Percentiles rank a stretch among this genome's conserved stretches.
phyloP scores from a whole-genome alignment of 2,113 vertebrate genomes.

The Bubo scandiacus region DNA sequence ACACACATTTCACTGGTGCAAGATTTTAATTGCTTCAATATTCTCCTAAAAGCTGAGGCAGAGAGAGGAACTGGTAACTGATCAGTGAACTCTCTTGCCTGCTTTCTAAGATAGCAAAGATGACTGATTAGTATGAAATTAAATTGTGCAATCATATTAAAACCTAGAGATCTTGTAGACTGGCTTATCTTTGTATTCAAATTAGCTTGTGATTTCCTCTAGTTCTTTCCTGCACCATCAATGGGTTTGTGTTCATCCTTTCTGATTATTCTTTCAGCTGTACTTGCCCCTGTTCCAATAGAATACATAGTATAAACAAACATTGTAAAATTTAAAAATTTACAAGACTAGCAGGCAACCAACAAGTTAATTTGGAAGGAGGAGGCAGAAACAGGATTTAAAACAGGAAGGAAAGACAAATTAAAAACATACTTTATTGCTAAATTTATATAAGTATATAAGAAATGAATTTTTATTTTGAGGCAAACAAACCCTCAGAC shows the following conservation, averaged over 20 bases:
- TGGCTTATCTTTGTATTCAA: neutral
- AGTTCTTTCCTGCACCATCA: neutral
- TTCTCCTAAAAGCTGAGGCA: neutral
- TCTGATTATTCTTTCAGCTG: neutral
- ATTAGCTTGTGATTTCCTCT: neutral
- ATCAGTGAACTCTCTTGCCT: neutral
- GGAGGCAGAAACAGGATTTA: neutral
- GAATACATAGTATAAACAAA: neutral
- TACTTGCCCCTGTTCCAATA: neutral
- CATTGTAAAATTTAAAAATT: neutral
- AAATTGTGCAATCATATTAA: neutral
- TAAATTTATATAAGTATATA: neutral
- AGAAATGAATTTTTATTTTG: neutral
- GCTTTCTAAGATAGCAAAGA: neutral
- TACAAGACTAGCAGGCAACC: neutral
- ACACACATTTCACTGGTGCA: neutral
- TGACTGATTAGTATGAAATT: neutral
- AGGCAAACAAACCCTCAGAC: neutral
- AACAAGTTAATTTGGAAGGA: neutral
- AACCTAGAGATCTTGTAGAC: neutral
- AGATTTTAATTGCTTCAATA: neutral
- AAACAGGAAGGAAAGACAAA: neutral
- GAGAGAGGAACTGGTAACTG: neutral
- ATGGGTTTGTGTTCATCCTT: neutral
- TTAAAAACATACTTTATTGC: neutral